Conservation (phyloP, 2,888 invertebrate genomes). For the Nymphalis urticae region DNA sequence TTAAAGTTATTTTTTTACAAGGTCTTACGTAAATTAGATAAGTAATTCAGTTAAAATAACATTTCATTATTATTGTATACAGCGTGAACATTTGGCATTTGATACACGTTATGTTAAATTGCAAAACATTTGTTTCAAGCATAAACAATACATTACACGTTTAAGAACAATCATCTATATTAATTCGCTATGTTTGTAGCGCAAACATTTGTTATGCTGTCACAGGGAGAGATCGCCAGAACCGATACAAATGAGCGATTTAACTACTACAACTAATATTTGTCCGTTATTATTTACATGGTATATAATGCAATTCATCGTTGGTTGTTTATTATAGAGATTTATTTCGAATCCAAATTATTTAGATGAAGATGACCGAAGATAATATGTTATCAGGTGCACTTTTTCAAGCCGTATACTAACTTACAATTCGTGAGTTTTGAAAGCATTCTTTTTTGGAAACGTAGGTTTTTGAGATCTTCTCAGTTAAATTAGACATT, state of each 20-base stretch:
- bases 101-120: background rate
- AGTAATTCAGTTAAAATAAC: no score
- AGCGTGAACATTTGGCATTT: background rate
- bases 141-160: background rate
- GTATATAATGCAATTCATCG: slow-evolving; percentile 2
- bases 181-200: slow-evolving; percentile 13
- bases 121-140: background rate
- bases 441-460: no score
- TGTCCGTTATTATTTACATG: slow-evolving; percentile 21
- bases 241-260: slow-evolving; percentile 25
- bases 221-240: slow-evolving; percentile 7
- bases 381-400: no score
- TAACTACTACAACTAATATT: slow-evolving; percentile 21
- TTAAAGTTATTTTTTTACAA: no score
- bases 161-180: slow-evolving; percentile 11
- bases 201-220: slow-evolving; percentile 25
- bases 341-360: background rate
- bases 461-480: no score
- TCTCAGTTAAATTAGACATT: no score
- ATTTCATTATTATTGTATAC: background rate
- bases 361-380: no score
- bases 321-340: background rate
- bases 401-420: no score
- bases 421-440: no score
- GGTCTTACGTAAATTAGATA: no score